A percentile compares a stretch with the other conserved stretches of the same genome.
These are phyloP conservation scores for Gouania willdenowi DNA, from an alignment of 2,797 vertebrate genomes.

Conservation along the genomic window DNA sequence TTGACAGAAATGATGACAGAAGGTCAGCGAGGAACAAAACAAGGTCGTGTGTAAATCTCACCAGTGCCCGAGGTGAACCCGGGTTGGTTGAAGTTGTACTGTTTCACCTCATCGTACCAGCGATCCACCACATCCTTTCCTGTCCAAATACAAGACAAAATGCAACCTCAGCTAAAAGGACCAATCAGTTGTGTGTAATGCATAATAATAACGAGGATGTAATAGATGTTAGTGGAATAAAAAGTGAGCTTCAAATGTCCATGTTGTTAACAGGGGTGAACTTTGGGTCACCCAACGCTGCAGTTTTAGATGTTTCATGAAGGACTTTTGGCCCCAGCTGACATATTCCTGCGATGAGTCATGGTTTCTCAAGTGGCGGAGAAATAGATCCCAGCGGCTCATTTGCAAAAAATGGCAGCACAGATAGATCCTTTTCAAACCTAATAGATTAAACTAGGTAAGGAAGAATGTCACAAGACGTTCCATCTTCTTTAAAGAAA, in stretches of 20 bases:
- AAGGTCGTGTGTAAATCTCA: slow-evolving; percentile 54
- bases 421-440: background rate
- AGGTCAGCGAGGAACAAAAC: slow-evolving; percentile 1
- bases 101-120: slow-evolving; percentile 96
- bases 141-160: slow-evolving; percentile 51
- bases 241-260: slow-evolving; percentile 9
- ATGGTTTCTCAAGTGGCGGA: slow-evolving; percentile 33
- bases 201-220: slow-evolving; percentile 16
- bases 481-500: background rate
- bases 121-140: slow-evolving; percentile 93
- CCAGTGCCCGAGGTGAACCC: slow-evolving; percentile 94
- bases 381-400: slow-evolving; percentile 69
- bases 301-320: slow-evolving; percentile 29
- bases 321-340: slow-evolving; percentile 21
- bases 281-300: slow-evolving; percentile 19
- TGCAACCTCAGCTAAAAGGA: slow-evolving; percentile 17
- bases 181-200: background rate
- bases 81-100: slow-evolving; percentile 92
- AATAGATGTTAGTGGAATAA: background rate
- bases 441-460: background rate
- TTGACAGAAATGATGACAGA: slow-evolving; percentile 11
- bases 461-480: background rate
- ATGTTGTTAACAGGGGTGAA: slow-evolving; percentile 12
- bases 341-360: slow-evolving; percentile 64
- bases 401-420: slow-evolving; percentile 1